A percentile compares a stretch with the other conserved stretches of the same genome.
Conservation (phyloP, 2,888 invertebrate genomes). For the Nephrotoma guestfalica region DNA sequence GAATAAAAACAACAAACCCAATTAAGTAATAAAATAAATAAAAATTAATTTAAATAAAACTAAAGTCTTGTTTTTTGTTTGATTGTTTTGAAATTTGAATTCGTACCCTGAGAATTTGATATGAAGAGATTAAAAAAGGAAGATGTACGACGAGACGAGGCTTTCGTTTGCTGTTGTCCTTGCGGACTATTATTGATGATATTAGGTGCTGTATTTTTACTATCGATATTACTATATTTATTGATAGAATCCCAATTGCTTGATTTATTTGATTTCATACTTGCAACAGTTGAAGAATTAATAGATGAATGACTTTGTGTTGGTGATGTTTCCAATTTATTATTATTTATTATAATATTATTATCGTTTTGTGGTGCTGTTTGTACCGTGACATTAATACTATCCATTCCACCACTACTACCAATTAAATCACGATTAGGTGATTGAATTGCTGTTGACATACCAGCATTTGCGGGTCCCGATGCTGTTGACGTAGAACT, state of each 20-base stretch:
- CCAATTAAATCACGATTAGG: not conserved
- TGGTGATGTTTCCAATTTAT: slow-evolving; percentile 16
- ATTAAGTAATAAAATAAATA: not conserved
- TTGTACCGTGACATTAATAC: not conserved
- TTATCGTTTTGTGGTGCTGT: not conserved
- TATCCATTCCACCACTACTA: not conserved
- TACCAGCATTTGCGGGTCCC: not conserved
- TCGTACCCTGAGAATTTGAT: slow-evolving; percentile 83
- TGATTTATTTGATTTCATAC: slow-evolving; percentile 12
- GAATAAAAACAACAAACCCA: not conserved
- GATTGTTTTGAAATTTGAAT: slow-evolving; percentile 10
- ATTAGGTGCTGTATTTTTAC: slow-evolving; percentile 9
- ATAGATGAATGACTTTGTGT: slow-evolving; percentile 22
- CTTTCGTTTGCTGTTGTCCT: slow-evolving; percentile 27
- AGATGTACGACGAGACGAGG: slow-evolving; percentile 82
- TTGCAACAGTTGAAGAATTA: slow-evolving; percentile 16
- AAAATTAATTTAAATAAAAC: not conserved
- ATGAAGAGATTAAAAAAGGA: slow-evolving; percentile 91
- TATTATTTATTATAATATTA: not conserved
- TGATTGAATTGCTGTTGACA: not conserved
- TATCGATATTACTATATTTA: slow-evolving; percentile 4
- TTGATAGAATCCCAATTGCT: slow-evolving; percentile 4
- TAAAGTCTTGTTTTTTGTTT: slow-evolving; percentile 2
- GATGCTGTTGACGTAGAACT: not conserved
- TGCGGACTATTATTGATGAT: slow-evolving; percentile 9